Conservation (phyloP, 2,888 invertebrate genomes). For the Allophyes oxyacanthae region DNA sequence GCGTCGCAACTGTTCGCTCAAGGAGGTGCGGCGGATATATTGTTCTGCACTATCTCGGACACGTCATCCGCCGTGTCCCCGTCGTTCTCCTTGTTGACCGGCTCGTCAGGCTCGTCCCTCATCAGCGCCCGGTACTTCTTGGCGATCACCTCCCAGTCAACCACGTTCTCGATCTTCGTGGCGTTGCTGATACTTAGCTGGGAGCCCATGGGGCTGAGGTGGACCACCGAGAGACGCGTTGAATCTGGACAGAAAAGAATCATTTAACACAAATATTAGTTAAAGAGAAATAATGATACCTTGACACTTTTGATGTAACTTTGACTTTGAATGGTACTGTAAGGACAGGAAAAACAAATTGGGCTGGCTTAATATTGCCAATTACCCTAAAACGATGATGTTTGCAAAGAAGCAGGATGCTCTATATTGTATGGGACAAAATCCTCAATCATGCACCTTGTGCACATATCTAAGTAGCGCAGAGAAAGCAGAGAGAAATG, state of each 20-base stretch:
- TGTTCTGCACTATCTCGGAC: conserved; percentile 82
- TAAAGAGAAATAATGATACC: not conserved
- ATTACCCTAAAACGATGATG: too few species aligned
- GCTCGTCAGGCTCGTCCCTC: conserved; percentile 84
- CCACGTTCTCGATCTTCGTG: conserved; percentile 95
- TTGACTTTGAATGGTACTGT: too few species aligned
- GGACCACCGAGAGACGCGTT: conserved; percentile 93
- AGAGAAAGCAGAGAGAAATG: too few species aligned
- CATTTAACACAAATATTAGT: not conserved
- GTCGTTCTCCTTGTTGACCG: conserved; percentile 75
- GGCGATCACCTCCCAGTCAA: conserved; percentile 97
- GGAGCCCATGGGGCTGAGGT: conserved; percentile 95
- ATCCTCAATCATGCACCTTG: too few species aligned
- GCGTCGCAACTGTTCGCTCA: conserved; percentile 59
- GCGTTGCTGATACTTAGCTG: conserved; percentile 94
- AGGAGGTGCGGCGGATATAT: conserved; percentile 78
- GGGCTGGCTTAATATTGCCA: too few species aligned
- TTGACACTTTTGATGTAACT: too few species aligned
- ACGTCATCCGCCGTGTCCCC: conserved; percentile 81
- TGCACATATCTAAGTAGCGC: too few species aligned
- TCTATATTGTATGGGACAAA: too few species aligned
- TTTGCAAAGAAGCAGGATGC: too few species aligned
- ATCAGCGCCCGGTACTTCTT: conserved; percentile 95
- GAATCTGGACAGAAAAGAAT: conserved; percentile 87
- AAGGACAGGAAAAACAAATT: too few species aligned